phyloP scores from a whole-genome alignment of 2,113 vertebrate genomes.

The Lophochroa leadbeateri region DNA sequence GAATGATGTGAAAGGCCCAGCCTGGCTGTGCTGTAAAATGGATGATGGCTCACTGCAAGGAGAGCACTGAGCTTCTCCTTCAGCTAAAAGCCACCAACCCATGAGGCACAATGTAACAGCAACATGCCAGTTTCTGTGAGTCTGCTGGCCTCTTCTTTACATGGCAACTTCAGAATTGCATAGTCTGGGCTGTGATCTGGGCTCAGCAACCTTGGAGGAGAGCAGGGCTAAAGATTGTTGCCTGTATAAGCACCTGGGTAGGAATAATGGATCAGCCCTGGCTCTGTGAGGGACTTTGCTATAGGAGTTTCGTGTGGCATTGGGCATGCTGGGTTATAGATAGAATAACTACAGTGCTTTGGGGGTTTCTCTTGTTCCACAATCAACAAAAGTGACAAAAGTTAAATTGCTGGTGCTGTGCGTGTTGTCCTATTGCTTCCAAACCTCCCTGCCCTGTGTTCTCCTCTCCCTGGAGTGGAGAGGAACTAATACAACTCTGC shows the following conservation, averaged over 20 bases:
- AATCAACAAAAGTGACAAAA: not conserved
- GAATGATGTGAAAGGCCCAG: not conserved
- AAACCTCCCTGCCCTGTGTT: not conserved
- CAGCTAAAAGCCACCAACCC: not conserved
- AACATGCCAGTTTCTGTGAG: not conserved
- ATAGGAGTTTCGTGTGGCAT: not conserved
- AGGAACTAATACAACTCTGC: not conserved
- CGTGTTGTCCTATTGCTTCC: rapidly evolving
- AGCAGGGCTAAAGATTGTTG: not conserved
- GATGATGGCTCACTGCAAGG: not conserved
- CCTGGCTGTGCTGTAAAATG: not conserved
- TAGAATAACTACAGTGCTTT: not conserved
- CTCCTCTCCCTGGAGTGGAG: not conserved
- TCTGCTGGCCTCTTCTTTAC: not conserved
- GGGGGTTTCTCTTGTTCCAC: not conserved
- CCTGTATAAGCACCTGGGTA: not conserved
- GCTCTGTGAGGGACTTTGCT: not conserved
- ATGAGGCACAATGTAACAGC: not conserved
- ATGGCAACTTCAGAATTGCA: not conserved
- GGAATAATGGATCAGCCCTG: not conserved
- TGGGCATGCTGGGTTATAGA: not conserved
- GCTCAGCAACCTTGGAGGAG: not conserved
- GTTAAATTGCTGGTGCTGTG: not conserved
- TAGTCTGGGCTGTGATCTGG: not conserved
- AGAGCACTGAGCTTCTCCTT: not conserved